Evolutionary conservation across 1,140 invertebrate genomes (phyloP), one percentile per base, ranked within the genome.

Genomic region (Drosophila kohkoa): DNA sequence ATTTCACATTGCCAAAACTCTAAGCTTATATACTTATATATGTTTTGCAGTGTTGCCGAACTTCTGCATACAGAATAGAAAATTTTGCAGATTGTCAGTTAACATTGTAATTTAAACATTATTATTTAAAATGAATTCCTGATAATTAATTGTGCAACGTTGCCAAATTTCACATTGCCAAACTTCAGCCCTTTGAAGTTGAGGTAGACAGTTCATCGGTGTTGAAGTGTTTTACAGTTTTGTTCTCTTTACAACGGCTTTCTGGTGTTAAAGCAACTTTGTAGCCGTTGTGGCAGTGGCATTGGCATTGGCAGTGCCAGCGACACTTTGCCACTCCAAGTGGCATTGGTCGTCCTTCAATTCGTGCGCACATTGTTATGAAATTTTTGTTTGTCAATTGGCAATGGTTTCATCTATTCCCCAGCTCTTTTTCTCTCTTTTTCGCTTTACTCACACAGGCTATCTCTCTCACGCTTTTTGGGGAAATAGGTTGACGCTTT

Each of bases 371-470:
- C 70, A 68, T 59, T 72, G 69, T 72, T 72, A 67, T 72, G 69
- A 58, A 51, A 72, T 72, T 58, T 25, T 67, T 58, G 63, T 67
- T 72, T 72, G 69, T 67, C 63, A 72, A 72, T 72, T 72, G 69
- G 52, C 69, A 58, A 72, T 58, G 54, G 3, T 49, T 49, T 49
- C 46, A n/a, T 51, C 46, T 38, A 38, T 10, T 49, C 3, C 30
- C 10, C 7, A 8, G 8, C 11, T 52, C 30, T 6, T 3, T 25
- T 0, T 15, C 60, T 8, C 30, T 6, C 13, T 41, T 7, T 64
- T 20, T 15, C 41, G 2, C 25, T 15, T 20, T 3, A 20, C 20
- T 20, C 3, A 25, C 35, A 10, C 38, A n/a, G 1, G 8, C 46
- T 20, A 0, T 30, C 48, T 63, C 3, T 7, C 16, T 55, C 5